Evolutionary conservation across 1,140 invertebrate species (phyloP).

Genomic region (Listronotus oregonensis): DNA sequence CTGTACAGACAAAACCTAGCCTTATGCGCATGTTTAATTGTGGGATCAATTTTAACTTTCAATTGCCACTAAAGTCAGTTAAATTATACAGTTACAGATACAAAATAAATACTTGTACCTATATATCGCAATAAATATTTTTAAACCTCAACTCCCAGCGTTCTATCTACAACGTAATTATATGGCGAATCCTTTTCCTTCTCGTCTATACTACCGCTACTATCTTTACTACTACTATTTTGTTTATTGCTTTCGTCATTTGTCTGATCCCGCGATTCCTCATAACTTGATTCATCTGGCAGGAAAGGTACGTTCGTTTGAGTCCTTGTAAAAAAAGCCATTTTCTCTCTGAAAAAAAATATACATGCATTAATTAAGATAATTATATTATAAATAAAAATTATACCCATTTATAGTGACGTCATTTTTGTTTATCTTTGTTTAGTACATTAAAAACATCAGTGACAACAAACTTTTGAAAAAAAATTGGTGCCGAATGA

Average conservation of each 20-base stretch:
- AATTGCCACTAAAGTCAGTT: no score
- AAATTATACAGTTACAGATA: not conserved
- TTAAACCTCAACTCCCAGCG: slow-evolving; percentile 71
- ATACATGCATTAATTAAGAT: no score
- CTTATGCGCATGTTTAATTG: no score
- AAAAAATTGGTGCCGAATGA: not conserved
- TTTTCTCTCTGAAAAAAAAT: slow-evolving; percentile 79
- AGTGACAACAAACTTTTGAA: no score
- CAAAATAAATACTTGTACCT: slow-evolving; percentile 13
- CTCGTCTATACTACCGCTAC: slow-evolving; percentile 27
- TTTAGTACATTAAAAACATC: no score
- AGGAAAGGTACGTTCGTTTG: slow-evolving; percentile 78
- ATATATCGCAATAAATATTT: slow-evolving; percentile 18
- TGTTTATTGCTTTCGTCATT: slow-evolving; percentile 15
- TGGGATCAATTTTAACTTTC: no score
- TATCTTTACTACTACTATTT: slow-evolving; percentile 18
- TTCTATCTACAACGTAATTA: slow-evolving; percentile 71
- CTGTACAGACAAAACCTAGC: no score
- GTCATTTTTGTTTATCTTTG: no score
- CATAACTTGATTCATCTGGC: slow-evolving; percentile 66
- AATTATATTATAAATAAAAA: no score
- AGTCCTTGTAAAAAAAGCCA: slow-evolving; percentile 89
- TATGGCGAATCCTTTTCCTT: slow-evolving; percentile 50
- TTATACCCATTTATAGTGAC: no score
- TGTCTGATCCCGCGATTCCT: slow-evolving; percentile 21